Evolutionary conservation across 2,113 vertebrate species (phyloP).

Genomic region (Saguinus imperator): DNA sequence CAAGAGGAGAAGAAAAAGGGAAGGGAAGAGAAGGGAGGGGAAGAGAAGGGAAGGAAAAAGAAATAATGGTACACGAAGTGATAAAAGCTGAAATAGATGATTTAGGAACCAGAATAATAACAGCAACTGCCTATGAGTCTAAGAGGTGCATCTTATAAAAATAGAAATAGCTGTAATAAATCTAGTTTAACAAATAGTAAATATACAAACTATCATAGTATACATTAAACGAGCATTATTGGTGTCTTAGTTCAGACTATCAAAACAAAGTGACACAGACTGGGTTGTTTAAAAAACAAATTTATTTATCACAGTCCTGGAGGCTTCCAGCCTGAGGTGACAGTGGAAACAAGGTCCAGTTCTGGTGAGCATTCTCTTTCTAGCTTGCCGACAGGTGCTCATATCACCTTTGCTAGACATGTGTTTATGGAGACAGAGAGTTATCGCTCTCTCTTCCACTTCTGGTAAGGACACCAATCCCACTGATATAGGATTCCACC

Average conservation of each 20-base stretch:
- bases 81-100: neutral
- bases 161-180: neutral
- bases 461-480: neutral
- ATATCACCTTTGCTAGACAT: neutral
- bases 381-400: neutral
- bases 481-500: neutral
- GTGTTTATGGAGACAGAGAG: neutral
- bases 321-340: neutral
- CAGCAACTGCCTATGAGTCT: neutral
- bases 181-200: neutral
- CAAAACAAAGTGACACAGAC: neutral
- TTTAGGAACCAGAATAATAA: neutral
- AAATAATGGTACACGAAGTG: neutral
- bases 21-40: neutral
- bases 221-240: neutral
- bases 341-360: neutral
- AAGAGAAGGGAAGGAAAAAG: neutral
- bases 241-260: neutral
- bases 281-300: neutral
- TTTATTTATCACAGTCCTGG: neutral
- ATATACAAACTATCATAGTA: neutral
- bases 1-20: too few species aligned
- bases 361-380: neutral
- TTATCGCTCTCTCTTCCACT: neutral
- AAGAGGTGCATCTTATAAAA: neutral